These are phyloP conservation scores for Aromia moschata DNA, from an alignment of 2,888 invertebrate species.

Conservation along the genomic window DNA sequence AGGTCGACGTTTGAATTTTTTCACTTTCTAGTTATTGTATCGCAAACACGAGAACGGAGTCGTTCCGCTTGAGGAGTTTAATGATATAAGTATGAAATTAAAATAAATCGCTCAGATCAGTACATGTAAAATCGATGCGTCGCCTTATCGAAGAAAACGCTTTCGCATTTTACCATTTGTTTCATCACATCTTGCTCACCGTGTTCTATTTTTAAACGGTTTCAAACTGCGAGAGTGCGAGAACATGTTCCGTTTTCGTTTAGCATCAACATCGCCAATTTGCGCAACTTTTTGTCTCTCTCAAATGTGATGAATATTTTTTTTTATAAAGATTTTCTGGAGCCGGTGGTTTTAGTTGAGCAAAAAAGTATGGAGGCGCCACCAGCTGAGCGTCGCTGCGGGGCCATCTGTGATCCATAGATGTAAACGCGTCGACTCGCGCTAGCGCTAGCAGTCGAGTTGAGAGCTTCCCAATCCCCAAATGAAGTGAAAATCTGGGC, in stretches of 20 bases:
- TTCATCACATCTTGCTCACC: slow-evolving; percentile 14
- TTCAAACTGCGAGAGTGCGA: slow-evolving; percentile 4
- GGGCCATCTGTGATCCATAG: slow-evolving; percentile 28
- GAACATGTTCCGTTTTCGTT: slow-evolving; percentile 19
- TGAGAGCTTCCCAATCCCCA: slow-evolving; percentile 44
- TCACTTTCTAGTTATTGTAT: not conserved
- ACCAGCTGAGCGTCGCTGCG: slow-evolving; percentile 10
- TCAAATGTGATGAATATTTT: slow-evolving; percentile 4
- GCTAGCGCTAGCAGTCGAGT: slow-evolving; percentile 33
- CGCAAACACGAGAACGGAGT: not conserved
- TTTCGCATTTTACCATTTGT: slow-evolving; percentile 13
- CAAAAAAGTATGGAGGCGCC: not conserved
- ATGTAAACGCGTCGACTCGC: slow-evolving; percentile 15
- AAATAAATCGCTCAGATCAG: no score
- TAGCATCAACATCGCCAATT: not conserved
- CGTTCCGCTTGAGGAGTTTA: no score
- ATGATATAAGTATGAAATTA: no score
- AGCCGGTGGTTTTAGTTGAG: not conserved
- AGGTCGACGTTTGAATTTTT: not conserved
- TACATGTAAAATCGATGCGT: slow-evolving; percentile 11
- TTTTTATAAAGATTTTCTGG: slow-evolving; percentile 20
- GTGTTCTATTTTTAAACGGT: slow-evolving; percentile 18
- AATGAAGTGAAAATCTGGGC: slow-evolving; percentile 60
- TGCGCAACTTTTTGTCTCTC: slow-evolving; percentile 2
- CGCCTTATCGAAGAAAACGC: not conserved